phyloP scores from a whole-genome alignment of 2,113 vertebrate species.

The Chitala chitala region DNA sequence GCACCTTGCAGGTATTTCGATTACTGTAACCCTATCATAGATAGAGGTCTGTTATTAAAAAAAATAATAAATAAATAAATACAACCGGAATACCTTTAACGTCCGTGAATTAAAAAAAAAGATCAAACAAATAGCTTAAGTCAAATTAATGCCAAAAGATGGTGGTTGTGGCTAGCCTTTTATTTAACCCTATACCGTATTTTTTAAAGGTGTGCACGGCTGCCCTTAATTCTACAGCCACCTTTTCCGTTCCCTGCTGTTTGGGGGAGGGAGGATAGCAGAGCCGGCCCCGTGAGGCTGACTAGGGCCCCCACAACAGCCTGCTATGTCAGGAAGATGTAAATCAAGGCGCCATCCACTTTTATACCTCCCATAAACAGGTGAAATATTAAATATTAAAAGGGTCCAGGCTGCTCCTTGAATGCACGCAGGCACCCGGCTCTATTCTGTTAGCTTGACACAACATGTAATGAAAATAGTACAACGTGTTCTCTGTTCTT shows the following conservation, averaged over 20 bases:
- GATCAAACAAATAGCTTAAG: constrained; percentile 65
- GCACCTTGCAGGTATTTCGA: constrained; percentile 60
- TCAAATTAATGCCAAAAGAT: constrained; percentile 68
- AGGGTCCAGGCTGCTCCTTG: constrained; percentile 27
- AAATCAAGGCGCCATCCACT: constrained; percentile 40
- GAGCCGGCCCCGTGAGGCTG: constrained; percentile 30
- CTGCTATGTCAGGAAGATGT: constrained; percentile 50
- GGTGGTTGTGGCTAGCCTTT: constrained; percentile 65
- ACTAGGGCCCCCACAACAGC: constrained; percentile 53
- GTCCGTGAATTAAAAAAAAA: constrained; percentile 71
- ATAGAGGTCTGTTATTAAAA: constrained; percentile 67
- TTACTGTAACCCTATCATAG: constrained; percentile 63
- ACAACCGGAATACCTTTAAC: constrained; percentile 62
- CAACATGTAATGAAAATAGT: constrained; percentile 36
- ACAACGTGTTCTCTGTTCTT: not conserved
- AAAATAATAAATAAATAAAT: no score
- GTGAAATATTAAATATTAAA: constrained; percentile 47
- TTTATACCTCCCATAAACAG: constrained; percentile 42
- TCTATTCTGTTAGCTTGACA: constrained; percentile 37
- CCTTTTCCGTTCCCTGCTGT: constrained; percentile 40
- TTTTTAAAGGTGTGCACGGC: constrained; percentile 53
- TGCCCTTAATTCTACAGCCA: constrained; percentile 50
- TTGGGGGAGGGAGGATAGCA: not conserved
- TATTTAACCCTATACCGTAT: constrained; percentile 56
- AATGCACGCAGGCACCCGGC: not conserved